Conservation (phyloP, 2,797 vertebrate genomes). For the Delichon dasypus region DNA sequence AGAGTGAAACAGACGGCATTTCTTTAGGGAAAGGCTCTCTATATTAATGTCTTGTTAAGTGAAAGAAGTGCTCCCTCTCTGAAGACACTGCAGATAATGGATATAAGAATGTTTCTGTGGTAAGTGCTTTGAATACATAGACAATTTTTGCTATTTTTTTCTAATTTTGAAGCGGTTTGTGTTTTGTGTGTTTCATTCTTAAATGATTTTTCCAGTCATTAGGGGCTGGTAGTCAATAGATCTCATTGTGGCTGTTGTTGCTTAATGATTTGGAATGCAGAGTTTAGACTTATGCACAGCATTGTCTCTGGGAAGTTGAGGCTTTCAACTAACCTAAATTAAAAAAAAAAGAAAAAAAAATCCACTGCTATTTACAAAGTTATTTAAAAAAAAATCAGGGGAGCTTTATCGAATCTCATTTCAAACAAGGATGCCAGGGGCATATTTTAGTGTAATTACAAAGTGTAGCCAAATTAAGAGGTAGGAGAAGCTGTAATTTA, state of each 20-base stretch:
- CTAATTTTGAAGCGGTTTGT: not conserved
- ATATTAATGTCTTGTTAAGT: not conserved
- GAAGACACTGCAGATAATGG: not conserved
- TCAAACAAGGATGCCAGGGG: not conserved
- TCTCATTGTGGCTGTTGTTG: not conserved
- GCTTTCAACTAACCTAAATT: not conserved
- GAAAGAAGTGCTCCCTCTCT: not conserved
- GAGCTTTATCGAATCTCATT: not conserved
- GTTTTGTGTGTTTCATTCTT: not conserved
- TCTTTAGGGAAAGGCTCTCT: slow-evolving; percentile 32
- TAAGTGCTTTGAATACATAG: slow-evolving; percentile 16
- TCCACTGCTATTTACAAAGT: not conserved
- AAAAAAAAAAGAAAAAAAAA: not conserved
- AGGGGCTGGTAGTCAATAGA: not conserved
- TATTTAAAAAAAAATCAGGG: not conserved
- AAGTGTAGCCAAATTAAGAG: not conserved
- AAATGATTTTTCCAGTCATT: slow-evolving; percentile 25
- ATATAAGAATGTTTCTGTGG: not conserved
- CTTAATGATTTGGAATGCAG: not conserved
- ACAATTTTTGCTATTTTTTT: not conserved
- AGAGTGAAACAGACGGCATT: slow-evolving; percentile 19
- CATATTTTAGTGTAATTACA: not conserved
- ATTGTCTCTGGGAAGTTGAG: not conserved
- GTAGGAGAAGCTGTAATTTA: not conserved
- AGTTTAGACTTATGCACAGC: not conserved